Conservation (phyloP, 2,113 vertebrate genomes). For the Toxostoma redivivum region DNA sequence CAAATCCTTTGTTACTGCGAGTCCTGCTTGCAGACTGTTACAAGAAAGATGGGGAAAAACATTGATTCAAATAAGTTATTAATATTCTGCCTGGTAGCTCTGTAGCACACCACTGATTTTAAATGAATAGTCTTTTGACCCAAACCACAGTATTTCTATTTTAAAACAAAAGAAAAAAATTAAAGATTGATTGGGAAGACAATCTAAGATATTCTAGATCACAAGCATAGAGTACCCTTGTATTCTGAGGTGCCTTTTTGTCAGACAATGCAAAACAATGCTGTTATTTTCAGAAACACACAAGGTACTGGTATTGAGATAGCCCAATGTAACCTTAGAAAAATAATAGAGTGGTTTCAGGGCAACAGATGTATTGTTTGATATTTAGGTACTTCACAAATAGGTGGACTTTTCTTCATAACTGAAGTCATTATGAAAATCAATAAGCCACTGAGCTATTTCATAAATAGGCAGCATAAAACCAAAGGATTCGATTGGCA, state of each 20-base stretch:
- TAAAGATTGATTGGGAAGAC: not conserved
- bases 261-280: not conserved
- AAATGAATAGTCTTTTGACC: not conserved
- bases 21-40: not conserved
- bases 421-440: not conserved
- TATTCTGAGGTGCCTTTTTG: not conserved
- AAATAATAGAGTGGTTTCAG: not conserved
- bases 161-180: not conserved
- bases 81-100: not conserved
- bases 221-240: fast-evolving
- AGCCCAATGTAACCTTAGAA: not conserved
- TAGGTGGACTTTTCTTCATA: not conserved
- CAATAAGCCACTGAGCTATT: not conserved
- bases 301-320: not conserved
- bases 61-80: not conserved
- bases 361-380: not conserved
- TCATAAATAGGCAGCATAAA: not conserved
- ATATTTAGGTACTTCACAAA: not conserved
- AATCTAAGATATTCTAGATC: not conserved
- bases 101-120: not conserved
- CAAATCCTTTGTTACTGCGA: not conserved
- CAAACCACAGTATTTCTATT: not conserved
- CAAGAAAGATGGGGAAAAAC: not conserved
- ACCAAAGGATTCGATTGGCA: not conserved
- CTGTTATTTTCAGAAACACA: not conserved